Percentiles rank a stretch among this genome's conserved stretches.
These are phyloP conservation scores for Planiliza haematocheilus DNA, from an alignment of 2,113 vertebrate genomes.

Conservation along the genomic window DNA sequence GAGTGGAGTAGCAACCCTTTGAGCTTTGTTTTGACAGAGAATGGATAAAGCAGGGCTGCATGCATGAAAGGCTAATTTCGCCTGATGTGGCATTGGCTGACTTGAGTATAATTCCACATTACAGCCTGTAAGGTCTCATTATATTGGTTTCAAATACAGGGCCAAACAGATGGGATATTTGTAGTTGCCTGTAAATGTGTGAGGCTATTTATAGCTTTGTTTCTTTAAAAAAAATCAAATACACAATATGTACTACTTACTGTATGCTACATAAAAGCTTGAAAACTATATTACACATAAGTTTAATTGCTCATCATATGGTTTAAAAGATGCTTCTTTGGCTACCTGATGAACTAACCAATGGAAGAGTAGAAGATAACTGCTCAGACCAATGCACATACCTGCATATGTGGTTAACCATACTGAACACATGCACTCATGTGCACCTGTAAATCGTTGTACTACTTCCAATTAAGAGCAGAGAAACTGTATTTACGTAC, in stretches of 20 bases:
- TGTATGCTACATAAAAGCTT: neutral
- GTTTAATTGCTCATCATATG: neutral
- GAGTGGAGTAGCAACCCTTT: conserved; percentile 38
- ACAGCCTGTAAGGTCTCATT: conserved; percentile 46
- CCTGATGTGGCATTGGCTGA: conserved; percentile 53
- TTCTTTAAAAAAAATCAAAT: neutral
- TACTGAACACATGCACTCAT: too few relatives aligned
- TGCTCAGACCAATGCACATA: conserved; percentile 3
- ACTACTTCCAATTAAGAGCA: too few relatives aligned
- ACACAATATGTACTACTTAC: neutral
- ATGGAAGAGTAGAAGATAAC: neutral
- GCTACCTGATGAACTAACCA: conserved; percentile 2
- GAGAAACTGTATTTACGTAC: too few relatives aligned
- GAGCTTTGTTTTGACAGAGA: conserved; percentile 63
- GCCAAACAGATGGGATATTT: conserved; percentile 14
- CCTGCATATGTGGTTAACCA: too few relatives aligned
- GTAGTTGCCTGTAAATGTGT: neutral
- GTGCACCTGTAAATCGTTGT: too few relatives aligned
- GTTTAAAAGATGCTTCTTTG: neutral
- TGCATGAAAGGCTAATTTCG: conserved; percentile 58
- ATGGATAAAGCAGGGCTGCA: conserved; percentile 46
- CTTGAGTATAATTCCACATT: conserved; percentile 54
- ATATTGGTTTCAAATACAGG: conserved; percentile 27
- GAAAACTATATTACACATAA: neutral
- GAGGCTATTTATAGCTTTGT: neutral